These are phyloP conservation scores for Piscicola geometra DNA, from an alignment of 2,888 invertebrate genomes.

Conservation along the genomic window DNA sequence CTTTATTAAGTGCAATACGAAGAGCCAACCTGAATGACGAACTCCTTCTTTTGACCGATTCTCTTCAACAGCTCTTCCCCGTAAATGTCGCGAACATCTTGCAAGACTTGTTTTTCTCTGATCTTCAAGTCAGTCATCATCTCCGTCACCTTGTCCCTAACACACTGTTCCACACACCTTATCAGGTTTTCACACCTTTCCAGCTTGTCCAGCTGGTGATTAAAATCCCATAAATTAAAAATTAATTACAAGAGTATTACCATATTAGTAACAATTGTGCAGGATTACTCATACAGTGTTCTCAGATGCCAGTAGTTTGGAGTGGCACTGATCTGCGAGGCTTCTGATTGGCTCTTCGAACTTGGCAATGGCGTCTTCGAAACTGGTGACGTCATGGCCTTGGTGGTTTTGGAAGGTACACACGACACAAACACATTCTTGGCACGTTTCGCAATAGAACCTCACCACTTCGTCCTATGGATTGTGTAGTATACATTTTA, in stretches of 20 bases:
- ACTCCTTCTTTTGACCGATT: slow-evolving; percentile 48
- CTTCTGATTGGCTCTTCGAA: slow-evolving; percentile 54
- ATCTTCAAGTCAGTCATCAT: slow-evolving; percentile 53
- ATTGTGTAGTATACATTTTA: not conserved
- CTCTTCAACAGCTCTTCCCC: slow-evolving; percentile 54
- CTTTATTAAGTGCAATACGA: too few species aligned
- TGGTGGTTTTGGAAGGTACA: slow-evolving; percentile 56
- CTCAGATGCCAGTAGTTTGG: slow-evolving; percentile 46
- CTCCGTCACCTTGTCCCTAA: slow-evolving; percentile 53
- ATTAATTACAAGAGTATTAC: not conserved
- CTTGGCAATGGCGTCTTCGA: slow-evolving; percentile 51
- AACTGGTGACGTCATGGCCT: slow-evolving; percentile 43
- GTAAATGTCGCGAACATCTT: slow-evolving; percentile 53
- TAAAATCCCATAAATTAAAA: not conserved
- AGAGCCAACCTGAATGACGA: slow-evolving; percentile 33
- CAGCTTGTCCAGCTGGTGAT: slow-evolving; percentile 15
- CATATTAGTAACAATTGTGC: not conserved
- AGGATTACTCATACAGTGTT: slow-evolving; percentile 1
- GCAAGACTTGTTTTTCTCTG: slow-evolving; percentile 53
- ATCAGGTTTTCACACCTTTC: slow-evolving; percentile 50
- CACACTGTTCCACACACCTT: slow-evolving; percentile 52
- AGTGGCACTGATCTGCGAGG: slow-evolving; percentile 51
- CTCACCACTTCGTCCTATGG: slow-evolving; percentile 45
- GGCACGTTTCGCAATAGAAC: slow-evolving; percentile 57
- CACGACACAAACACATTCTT: slow-evolving; percentile 55